Base-by-base conservation (phyloP, 2,113 vertebrate genomes). In the Atrichornis clamosus region DNA sequence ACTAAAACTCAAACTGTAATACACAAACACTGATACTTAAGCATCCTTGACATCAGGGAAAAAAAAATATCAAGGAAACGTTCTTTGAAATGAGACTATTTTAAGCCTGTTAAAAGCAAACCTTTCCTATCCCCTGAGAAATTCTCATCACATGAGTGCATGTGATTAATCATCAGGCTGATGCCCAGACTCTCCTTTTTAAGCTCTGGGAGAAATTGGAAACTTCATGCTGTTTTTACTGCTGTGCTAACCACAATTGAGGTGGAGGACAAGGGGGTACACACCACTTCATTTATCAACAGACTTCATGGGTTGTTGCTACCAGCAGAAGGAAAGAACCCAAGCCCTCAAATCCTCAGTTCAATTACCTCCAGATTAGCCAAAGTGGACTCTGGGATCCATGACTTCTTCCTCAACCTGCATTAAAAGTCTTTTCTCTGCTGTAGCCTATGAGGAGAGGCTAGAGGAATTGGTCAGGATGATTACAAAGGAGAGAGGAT, bases 41-140 rank as follows among this genome's bases (percentile, higher is more conserved):
- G 1, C 32, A 75, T 70, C 64, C 72, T 74, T 77, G 56, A 90
- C n/a, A 88, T 41, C 17, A 72, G 44, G 22, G 8, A 16, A 33
- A 84, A 39, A 35, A 37, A 46, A 28, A 42, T 11, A 39, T 32
- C 20, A 78, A 39, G 39, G 83, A 92, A 92, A 47, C 0, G 0
- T 63, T 84, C 39, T 92, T 86, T 92, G 76, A 90, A 89, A 92
- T 16, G 12, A 84, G 27, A 86, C 60, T 93, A 93, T 93, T 96
- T 95, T 92, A 93, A 72, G 89, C 60, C 2, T 89, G 79, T 62
- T 91, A 87, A 93, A 86, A 85, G 87, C 62, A 95, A 91, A 86
- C 35, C 13, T 89, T 95, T 92, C 44, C 84, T 26, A 49, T 81
- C 39, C 35, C 76, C 76, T 89, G 73, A 90, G 77, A 96, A 89